phyloP scores from a whole-genome alignment of 2,888 invertebrate genomes.

The Pseudanteris insignis region DNA sequence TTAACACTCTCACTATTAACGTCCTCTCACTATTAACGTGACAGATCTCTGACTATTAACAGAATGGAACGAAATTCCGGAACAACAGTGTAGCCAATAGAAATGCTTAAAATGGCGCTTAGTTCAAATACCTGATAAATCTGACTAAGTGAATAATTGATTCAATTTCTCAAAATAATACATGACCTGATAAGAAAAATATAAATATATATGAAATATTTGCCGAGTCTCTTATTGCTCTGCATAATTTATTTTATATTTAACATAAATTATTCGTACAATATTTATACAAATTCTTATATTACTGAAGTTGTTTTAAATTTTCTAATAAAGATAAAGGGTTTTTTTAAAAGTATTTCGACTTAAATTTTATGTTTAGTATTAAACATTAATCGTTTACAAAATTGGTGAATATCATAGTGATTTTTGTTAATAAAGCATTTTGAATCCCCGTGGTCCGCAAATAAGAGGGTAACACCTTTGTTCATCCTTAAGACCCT shows the following conservation, averaged over 20 bases:
- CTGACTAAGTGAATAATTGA: neutral
- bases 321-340: too few species aligned
- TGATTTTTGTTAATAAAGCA: too few species aligned
- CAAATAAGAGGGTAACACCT: too few species aligned
- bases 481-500: too few species aligned
- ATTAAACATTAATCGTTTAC: too few species aligned
- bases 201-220: neutral
- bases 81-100: neutral
- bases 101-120: slow-evolving; percentile 2
- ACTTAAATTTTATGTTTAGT: too few species aligned
- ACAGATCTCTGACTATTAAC: neutral
- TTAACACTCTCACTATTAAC: neutral
- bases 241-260: neutral
- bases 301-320: too few species aligned
- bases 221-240: neutral
- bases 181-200: neutral
- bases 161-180: neutral
- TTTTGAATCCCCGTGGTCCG: too few species aligned
- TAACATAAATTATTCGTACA: too few species aligned
- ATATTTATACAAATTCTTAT: neutral
- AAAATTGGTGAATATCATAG: too few species aligned
- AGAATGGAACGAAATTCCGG: slow-evolving; percentile 1
- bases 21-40: neutral
- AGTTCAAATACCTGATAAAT: slow-evolving; percentile 2
- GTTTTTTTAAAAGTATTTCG: too few species aligned